Evolutionary conservation across 2,113 vertebrate species (phyloP).

Genomic region (Platysteira castanea): DNA sequence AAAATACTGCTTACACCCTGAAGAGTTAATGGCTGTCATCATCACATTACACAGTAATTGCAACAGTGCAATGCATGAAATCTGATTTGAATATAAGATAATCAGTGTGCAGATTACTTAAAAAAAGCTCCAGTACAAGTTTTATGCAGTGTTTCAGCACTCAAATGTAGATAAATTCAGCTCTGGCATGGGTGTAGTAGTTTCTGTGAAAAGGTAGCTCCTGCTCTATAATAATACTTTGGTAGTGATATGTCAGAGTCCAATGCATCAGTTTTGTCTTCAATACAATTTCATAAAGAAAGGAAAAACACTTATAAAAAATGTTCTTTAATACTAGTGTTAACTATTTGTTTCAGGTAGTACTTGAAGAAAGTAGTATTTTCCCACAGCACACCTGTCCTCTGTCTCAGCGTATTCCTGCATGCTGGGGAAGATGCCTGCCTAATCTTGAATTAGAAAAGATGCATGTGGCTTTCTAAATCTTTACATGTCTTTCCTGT

Average conservation of each 20-base stretch:
- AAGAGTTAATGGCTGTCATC: neutral
- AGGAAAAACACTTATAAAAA: neutral
- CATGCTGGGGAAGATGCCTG: conserved; percentile 68
- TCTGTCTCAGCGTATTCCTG: conserved; percentile 44
- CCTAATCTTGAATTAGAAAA: conserved; percentile 69
- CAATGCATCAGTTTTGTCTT: neutral
- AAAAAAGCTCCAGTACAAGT: neutral
- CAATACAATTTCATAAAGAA: neutral
- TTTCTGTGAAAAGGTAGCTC: neutral
- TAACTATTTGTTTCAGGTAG: conserved; percentile 74
- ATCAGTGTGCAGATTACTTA: neutral
- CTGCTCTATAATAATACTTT: neutral
- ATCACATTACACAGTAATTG: neutral
- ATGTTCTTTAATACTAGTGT: conserved; percentile 23
- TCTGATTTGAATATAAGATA: neutral
- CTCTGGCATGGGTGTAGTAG: neutral
- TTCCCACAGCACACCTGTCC: conserved; percentile 23
- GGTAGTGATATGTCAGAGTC: neutral
- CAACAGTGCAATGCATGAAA: neutral
- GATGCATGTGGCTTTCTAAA: conserved; percentile 78
- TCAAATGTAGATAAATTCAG: neutral
- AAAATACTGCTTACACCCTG: neutral
- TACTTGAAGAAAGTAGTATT: conserved; percentile 57
- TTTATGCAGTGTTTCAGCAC: neutral
- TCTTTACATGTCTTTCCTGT: conserved; percentile 60